Evolutionary conservation across 2,113 vertebrate species (phyloP).

Genomic region (Erythrolamprus reginae): DNA sequence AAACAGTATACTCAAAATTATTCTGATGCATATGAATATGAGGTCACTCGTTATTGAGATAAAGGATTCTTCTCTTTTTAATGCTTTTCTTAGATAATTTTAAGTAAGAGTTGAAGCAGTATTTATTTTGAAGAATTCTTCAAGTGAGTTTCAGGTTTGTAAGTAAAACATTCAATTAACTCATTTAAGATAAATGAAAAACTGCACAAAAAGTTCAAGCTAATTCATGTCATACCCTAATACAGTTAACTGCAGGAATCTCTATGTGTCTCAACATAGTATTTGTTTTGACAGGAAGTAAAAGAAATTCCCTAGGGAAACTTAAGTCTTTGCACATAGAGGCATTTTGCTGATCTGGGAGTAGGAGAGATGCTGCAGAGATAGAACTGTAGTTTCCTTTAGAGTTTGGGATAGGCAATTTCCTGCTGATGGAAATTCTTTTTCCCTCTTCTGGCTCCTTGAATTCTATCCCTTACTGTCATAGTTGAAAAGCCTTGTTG

Average conservation of each 20-base stretch:
- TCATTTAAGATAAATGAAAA: neutral
- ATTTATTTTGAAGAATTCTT: neutral
- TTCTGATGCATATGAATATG: neutral
- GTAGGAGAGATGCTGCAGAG: neutral
- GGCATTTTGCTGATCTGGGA: neutral
- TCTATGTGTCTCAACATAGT: neutral
- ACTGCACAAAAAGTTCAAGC: neutral
- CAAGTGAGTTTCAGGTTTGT: neutral
- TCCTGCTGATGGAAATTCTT: neutral
- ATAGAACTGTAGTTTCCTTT: neutral
- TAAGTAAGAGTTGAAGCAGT: neutral
- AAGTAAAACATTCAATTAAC: neutral
- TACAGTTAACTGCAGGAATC: neutral
- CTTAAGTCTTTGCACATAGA: neutral
- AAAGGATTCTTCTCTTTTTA: neutral
- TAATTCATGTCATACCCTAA: neutral
- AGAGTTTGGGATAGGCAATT: neutral
- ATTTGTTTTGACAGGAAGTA: neutral
- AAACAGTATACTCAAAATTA: neutral
- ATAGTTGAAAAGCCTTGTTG: neutral
- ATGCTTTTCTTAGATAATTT: neutral
- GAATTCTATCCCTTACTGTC: neutral
- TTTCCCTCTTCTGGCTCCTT: neutral
- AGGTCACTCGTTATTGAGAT: neutral
- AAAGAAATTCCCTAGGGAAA: neutral